Evolutionary conservation across 2,888 invertebrate species (phyloP).

Genomic region (Coenonympha glycerion): DNA sequence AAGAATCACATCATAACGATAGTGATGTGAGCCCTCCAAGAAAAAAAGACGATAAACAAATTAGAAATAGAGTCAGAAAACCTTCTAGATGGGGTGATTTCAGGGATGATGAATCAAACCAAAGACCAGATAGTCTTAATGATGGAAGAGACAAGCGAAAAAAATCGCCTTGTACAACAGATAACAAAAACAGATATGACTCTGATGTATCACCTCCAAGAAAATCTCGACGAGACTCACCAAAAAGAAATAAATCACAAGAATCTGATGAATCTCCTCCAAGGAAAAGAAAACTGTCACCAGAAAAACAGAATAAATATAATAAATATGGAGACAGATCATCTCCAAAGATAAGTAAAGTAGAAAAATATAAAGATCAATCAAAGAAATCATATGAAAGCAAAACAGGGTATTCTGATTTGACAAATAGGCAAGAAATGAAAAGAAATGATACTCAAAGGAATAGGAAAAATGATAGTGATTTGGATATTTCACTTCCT

Average conservation of each 20-base stretch:
- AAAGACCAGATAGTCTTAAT: slow-evolving; percentile 1
- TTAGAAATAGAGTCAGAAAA: slow-evolving; percentile 6
- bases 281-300: slow-evolving; percentile 32
- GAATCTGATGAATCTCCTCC: slow-evolving; percentile 52
- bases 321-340: slow-evolving; percentile 9
- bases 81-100: slow-evolving; percentile 19
- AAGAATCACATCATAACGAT: slow-evolving; percentile 28
- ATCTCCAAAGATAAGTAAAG: slow-evolving; percentile 3
- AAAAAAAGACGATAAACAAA: slow-evolving; percentile 2
- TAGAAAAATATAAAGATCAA: not conserved
- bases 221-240: slow-evolving; percentile 33
- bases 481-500: too few species aligned
- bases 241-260: slow-evolving; percentile 12
- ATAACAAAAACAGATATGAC: slow-evolving; percentile 18
- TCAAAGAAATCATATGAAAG: not conserved
- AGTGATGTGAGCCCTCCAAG: slow-evolving; percentile 37
- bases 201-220: slow-evolving; percentile 32
- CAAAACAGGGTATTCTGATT: too few species aligned
- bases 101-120: slow-evolving; percentile 8
- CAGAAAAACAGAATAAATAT: slow-evolving; percentile 15
- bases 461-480: too few species aligned
- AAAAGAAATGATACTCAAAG: too few species aligned
- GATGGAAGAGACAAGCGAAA: not conserved
- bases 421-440: too few species aligned
- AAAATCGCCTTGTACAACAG: slow-evolving; percentile 23